Base-by-base conservation (phyloP, 2,797 vertebrate genomes). In the Florisuga fusca region DNA sequence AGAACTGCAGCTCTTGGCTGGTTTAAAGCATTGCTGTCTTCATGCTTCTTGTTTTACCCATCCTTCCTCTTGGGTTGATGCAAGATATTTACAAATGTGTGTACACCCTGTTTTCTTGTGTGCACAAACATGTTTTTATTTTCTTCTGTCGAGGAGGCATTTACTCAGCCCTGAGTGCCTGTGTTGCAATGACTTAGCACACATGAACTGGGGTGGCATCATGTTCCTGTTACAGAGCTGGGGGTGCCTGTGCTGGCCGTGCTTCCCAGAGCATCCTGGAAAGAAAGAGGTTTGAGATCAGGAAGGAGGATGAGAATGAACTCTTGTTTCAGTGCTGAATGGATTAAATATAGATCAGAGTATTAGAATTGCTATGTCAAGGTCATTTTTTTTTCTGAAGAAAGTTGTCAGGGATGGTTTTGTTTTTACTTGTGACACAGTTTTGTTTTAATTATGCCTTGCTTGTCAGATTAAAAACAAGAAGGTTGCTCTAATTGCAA, bases 361-460 rank as follows among this genome's bases (percentile, higher is more conserved):
- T 7, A n/a, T 23, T 87, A 61, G 81, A 87, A 68, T 20, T 93
- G 46, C 58, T 90, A 31, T 87, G 61, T 94, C 84, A 93, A 91
- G 94, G 92, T 94, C 91, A 48, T 61, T 69, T 62, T 76, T 62
- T 76, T 80, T 71, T 67, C 64, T 67, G 80, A 36, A 90, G 72
- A 48, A 85, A 93, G 68, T 48, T 29, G 34, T 83, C 6, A 41
- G 10, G 41, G 38, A n/a, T 84, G 75, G n/a, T 63, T 68, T 74
- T 76, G 75, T 89, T 95, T 85, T 78, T 53, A 87, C 79, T 94
- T 83, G 34, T 95, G 90, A 86, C 84, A 84, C 2, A 1, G 26
- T 96, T 95, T 85, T 64, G 66, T 78, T 87, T 92, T 94, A 87
- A 94, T 59, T 90, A 86, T 51, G 69, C 31, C 62, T 72, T 76